A percentile compares a stretch with the other conserved stretches of the same genome.
These are phyloP conservation scores for Crypturellus undulatus DNA, from an alignment of 2,113 vertebrate genomes.

Conservation along the genomic window DNA sequence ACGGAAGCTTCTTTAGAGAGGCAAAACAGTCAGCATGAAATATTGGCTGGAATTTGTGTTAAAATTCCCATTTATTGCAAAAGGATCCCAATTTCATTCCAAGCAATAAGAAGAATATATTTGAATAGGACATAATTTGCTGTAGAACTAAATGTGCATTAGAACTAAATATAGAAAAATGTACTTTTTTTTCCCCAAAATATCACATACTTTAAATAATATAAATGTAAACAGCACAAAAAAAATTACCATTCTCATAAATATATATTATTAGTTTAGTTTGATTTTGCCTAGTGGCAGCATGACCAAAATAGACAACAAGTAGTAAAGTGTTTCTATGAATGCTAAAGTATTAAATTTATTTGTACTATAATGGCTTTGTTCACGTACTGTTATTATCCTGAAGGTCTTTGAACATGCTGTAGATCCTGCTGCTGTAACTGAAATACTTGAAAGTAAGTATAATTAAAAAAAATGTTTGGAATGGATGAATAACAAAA, in stretches of 20 bases:
- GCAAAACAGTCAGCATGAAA: not conserved
- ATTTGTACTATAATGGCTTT: not conserved
- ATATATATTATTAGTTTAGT: not conserved
- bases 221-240: not conserved
- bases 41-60: not conserved
- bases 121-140: not conserved
- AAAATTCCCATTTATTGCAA: not conserved
- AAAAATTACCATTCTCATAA: not conserved
- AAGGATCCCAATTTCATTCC: not conserved
- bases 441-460: slow-evolving; percentile 82
- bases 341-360: not conserved
- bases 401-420: slow-evolving; percentile 81
- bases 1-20: not conserved
- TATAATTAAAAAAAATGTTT: not conserved
- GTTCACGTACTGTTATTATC: not conserved
- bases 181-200: not conserved
- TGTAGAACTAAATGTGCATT: not conserved
- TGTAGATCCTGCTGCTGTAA: slow-evolving; percentile 80
- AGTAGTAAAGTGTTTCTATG: not conserved
- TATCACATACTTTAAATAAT: not conserved
- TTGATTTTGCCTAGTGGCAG: not conserved
- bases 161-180: not conserved
- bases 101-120: not conserved
- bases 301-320: not conserved
- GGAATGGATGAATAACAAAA: not conserved